Conservation (phyloP, 2,888 invertebrate species). For the Coelopa pilipes region DNA sequence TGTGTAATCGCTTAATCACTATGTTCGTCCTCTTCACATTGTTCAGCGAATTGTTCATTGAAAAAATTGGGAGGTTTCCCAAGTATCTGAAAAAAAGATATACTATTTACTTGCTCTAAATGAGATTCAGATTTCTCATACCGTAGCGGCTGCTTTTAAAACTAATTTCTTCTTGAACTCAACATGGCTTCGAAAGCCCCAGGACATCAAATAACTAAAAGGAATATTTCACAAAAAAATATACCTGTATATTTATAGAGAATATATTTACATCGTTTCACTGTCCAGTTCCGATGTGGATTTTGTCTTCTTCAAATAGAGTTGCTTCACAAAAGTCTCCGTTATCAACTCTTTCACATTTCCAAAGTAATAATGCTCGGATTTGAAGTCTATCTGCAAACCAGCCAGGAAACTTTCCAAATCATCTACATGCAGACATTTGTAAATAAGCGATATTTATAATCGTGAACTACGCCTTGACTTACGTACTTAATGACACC, state of each 20-base stretch:
- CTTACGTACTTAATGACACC: conserved; percentile 42
- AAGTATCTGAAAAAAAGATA: conserved; percentile 46
- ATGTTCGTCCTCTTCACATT: conserved; percentile 30
- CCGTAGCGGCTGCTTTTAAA: conserved; percentile 50
- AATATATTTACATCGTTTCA: conserved; percentile 45
- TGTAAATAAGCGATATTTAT: not conserved
- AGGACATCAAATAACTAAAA: conserved; percentile 49
- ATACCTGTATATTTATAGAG: conserved; percentile 1
- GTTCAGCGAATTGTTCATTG: conserved; percentile 47
- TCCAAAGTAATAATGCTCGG: conserved; percentile 50
- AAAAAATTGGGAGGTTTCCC: conserved; percentile 49
- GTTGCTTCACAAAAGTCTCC: conserved; percentile 54
- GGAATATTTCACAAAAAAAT: conserved; percentile 3
- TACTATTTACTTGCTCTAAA: conserved; percentile 10
- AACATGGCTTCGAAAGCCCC: conserved; percentile 51
- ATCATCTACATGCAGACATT: conserved; percentile 44
- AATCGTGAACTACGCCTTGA: not conserved
- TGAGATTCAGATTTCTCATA: conserved; percentile 35
- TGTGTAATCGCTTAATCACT: not conserved
- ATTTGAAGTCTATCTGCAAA: conserved; percentile 50
- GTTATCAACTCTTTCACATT: conserved; percentile 50
- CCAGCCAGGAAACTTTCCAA: conserved; percentile 49
- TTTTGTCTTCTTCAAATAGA: conserved; percentile 53
- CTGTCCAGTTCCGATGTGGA: conserved; percentile 46
- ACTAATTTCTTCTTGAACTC: conserved; percentile 52